A percentile compares a stretch with the other conserved stretches of the same genome.
Conservation (phyloP, 2,797 vertebrate species). For the Cichlasoma orientale region DNA sequence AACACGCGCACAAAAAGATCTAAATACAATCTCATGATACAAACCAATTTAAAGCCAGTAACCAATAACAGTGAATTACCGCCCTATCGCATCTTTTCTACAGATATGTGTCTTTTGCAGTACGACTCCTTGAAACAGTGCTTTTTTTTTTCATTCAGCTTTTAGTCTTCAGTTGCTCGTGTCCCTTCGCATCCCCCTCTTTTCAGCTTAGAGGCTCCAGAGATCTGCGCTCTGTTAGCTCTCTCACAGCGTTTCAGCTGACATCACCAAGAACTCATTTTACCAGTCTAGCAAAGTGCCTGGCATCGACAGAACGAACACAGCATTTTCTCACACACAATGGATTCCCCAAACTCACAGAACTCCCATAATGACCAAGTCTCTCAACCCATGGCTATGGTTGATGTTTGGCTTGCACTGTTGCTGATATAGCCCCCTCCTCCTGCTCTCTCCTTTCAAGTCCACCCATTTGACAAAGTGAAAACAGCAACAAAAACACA, state of each 20-base stretch:
- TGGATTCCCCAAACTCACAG: slow-evolving; percentile 51
- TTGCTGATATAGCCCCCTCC: slow-evolving; percentile 64
- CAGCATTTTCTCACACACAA: slow-evolving; percentile 61
- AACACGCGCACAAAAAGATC: background rate
- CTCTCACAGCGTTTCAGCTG: slow-evolving; percentile 58
- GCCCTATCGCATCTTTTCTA: background rate
- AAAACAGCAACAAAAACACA: slow-evolving; percentile 81
- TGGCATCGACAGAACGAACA: slow-evolving; percentile 49
- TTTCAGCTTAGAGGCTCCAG: slow-evolving; percentile 22
- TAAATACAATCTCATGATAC: background rate
- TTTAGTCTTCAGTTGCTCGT: background rate
- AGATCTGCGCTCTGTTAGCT: slow-evolving; percentile 35
- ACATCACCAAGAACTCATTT: slow-evolving; percentile 70
- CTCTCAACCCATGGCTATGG: slow-evolving; percentile 55
- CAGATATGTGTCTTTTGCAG: background rate
- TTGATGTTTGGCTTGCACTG: slow-evolving; percentile 73
- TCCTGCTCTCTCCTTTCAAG: slow-evolving; percentile 66
- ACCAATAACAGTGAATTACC: background rate
- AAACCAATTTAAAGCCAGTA: background rate
- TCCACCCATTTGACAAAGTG: slow-evolving; percentile 72
- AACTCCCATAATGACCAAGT: slow-evolving; percentile 68
- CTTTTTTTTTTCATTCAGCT: background rate
- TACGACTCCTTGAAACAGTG: background rate
- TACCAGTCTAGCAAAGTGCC: slow-evolving; percentile 52
- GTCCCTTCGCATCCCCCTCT: background rate